Percentiles rank a stretch among this genome's conserved stretches.
Conservation (phyloP, 2,888 invertebrate species). For the Drosophila formosana region DNA sequence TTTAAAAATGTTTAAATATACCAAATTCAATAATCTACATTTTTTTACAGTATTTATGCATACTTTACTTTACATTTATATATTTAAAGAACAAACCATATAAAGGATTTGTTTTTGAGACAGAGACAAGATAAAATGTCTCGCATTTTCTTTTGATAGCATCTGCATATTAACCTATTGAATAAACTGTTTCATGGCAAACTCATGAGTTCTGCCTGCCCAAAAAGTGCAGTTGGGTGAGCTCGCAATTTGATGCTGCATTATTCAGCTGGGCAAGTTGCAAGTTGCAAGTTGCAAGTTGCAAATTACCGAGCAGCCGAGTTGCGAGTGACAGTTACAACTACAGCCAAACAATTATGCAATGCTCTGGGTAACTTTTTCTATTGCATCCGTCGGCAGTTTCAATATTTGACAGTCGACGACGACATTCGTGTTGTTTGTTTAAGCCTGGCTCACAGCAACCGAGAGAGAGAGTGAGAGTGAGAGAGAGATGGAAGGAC, state of each 20-base stretch:
- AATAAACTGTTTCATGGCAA: background rate
- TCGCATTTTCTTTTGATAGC: background rate
- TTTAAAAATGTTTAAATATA: too few species aligned
- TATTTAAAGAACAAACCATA: too few species aligned
- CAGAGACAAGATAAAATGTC: background rate
- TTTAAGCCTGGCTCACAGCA: background rate
- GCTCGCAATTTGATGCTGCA: slow-evolving; percentile 53
- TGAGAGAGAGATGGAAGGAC: background rate
- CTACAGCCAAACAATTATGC: slow-evolving; percentile 21
- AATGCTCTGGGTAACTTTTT: slow-evolving; percentile 14
- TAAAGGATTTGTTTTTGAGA: too few species aligned
- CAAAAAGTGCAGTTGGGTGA: too few species aligned
- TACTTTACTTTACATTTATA: too few species aligned
- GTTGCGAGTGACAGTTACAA: slow-evolving; percentile 12
- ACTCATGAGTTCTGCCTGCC: slow-evolving; percentile 10
- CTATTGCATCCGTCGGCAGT: slow-evolving; percentile 20
- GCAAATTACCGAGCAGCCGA: background rate
- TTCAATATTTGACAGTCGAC: slow-evolving; percentile 63
- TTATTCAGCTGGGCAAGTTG: slow-evolving; percentile 26
- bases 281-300: slow-evolving; percentile 5
- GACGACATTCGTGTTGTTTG: slow-evolving; percentile 23
- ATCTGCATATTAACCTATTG: too few species aligned
- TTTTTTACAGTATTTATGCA: too few species aligned
- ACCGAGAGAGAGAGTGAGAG: background rate
- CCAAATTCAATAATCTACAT: too few species aligned